Percentiles rank a stretch among this genome's conserved stretches.
Conservation (phyloP, 2,797 vertebrate genomes). For the Tokudaia tokunoshimensis region DNA sequence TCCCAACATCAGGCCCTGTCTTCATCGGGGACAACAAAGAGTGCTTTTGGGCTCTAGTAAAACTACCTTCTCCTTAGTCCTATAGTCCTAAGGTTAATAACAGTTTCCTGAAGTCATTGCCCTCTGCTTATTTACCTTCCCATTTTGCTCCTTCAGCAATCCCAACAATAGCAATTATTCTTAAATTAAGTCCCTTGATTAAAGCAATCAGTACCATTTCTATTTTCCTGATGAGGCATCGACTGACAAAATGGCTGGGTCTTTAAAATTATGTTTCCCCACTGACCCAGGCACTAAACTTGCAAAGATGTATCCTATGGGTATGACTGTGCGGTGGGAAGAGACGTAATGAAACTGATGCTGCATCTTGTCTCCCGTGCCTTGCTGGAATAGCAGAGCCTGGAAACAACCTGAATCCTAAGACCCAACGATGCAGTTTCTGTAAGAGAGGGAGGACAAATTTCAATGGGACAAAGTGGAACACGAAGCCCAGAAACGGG, state of each 20-base stretch:
- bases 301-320: not conserved
- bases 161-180: not conserved
- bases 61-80: not conserved
- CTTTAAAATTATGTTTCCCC: conserved; percentile 25
- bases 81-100: not conserved
- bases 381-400: not conserved
- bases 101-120: not conserved
- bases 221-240: conserved; percentile 2
- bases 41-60: not conserved
- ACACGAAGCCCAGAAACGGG: not conserved
- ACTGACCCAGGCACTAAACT: not conserved
- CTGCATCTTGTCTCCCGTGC: not conserved
- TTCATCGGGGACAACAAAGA: not conserved
- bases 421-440: not conserved
- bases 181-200: conserved; percentile 48
- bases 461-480: not conserved
- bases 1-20: not conserved
- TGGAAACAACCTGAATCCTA: not conserved
- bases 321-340: not conserved
- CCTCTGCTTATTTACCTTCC: not conserved
- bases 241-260: not conserved
- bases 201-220: conserved; percentile 24
- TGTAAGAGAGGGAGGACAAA: conserved; percentile 10
- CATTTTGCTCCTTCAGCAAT: not conserved
- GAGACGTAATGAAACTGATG: conserved; percentile 11